Evolutionary conservation across 2,797 vertebrate genomes (phyloP).

Genomic region (Emydoidea blandingii): DNA sequence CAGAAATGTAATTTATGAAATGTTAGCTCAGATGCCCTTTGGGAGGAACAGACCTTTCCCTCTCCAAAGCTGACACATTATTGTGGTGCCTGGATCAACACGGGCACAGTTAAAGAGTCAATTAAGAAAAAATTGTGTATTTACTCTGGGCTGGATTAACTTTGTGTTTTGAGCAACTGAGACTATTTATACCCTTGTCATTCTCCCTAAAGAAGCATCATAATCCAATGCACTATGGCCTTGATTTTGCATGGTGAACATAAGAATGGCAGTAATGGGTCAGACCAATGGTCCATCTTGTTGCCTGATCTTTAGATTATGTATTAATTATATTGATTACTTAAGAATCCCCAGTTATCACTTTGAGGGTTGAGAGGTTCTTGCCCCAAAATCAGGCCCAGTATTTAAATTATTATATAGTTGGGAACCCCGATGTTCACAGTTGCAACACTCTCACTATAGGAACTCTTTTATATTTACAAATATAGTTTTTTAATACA

Average conservation of each 20-base stretch:
- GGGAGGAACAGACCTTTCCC: constrained; percentile 60
- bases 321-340: too few relatives aligned
- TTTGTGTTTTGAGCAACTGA: background rate
- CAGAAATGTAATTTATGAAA: constrained; percentile 74
- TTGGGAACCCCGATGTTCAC: too few relatives aligned
- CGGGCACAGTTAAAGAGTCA: constrained; percentile 70
- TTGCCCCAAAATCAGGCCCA: too few relatives aligned
- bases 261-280: background rate
- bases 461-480: too few relatives aligned
- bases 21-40: constrained; percentile 59
- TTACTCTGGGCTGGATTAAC: constrained; percentile 49
- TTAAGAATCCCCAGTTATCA: too few relatives aligned
- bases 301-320: too few relatives aligned
- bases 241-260: background rate
- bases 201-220: background rate
- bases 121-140: constrained; percentile 62
- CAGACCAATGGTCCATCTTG: background rate
- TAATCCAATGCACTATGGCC: background rate
- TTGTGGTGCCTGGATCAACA: constrained; percentile 42
- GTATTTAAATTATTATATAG: too few relatives aligned
- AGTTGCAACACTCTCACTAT: too few relatives aligned
- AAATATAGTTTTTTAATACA: too few relatives aligned
- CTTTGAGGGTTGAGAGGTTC: too few relatives aligned
- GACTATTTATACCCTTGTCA: background rate
- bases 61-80: constrained; percentile 1